Evolutionary conservation across 1,140 invertebrate genomes (phyloP).

Genomic region (Drosophila bipectinata): DNA sequence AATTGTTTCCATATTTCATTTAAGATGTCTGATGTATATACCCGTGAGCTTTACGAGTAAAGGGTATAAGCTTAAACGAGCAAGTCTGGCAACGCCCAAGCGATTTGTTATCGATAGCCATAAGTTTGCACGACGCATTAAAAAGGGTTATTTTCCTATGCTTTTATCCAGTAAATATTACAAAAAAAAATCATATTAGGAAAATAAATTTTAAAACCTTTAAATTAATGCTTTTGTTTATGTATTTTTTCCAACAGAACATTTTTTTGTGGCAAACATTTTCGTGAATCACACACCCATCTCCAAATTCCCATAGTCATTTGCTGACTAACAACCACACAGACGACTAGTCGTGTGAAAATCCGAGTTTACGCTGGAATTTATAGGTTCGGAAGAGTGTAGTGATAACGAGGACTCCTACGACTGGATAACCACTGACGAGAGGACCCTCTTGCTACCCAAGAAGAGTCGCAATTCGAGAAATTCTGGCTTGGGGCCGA

Average conservation of each 20-base stretch:
- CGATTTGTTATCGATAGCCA: not conserved
- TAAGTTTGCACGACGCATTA: too few relatives aligned
- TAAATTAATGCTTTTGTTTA: not conserved
- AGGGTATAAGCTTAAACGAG: not conserved
- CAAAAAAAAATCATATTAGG: not conserved
- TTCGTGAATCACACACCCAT: slow-evolving; percentile 1
- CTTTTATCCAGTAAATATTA: not conserved
- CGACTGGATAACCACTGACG: slow-evolving; percentile 53
- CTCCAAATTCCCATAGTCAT: slow-evolving; percentile 1
- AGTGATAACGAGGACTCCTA: slow-evolving; percentile 52
- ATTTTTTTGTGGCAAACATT: not conserved
- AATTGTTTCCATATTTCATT: too few relatives aligned
- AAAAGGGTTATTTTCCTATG: not conserved
- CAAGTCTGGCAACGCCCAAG: not conserved
- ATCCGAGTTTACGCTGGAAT: slow-evolving; percentile 56
- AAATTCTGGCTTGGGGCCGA: slow-evolving; percentile 51
- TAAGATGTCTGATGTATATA: not conserved
- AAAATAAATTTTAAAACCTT: not conserved
- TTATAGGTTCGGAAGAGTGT: slow-evolving; percentile 1
- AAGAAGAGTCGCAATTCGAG: slow-evolving; percentile 23
- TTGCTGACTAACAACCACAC: slow-evolving; percentile 39
- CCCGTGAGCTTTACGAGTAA: not conserved
- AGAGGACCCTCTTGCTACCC: slow-evolving; percentile 55
- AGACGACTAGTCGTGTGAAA: slow-evolving; percentile 25
- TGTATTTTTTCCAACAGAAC: not conserved